phyloP scores from a whole-genome alignment of 2,888 invertebrate genomes.

The Dermolepida albohirtum region DNA sequence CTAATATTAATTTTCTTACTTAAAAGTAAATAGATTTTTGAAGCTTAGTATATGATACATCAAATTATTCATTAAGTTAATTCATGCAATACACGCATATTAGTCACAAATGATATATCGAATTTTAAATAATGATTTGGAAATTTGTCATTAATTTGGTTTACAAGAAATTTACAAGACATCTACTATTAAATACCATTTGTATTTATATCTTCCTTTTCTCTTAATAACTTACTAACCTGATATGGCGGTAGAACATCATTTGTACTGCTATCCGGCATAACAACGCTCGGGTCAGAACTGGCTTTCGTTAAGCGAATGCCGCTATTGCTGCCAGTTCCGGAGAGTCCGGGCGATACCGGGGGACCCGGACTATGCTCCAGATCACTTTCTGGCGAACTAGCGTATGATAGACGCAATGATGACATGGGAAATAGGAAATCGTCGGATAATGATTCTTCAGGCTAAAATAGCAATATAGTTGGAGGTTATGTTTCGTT shows the following conservation, averaged over 20 bases:
- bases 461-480: constrained; percentile 76
- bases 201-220: too few species aligned
- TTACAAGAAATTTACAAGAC: too few species aligned
- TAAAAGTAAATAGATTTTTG: too few species aligned
- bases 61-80: too few species aligned
- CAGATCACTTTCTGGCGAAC: constrained; percentile 95
- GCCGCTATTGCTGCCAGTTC: constrained; percentile 68
- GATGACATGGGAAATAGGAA: constrained; percentile 99
- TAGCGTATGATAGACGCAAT: constrained; percentile 93
- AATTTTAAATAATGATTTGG: too few species aligned
- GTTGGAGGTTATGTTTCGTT: constrained; percentile 45
- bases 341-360: constrained; percentile 67
- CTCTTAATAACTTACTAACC: constrained; percentile 61
- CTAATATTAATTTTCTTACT: too few species aligned
- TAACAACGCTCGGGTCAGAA: constrained; percentile 95
- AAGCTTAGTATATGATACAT: too few species aligned
- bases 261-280: constrained; percentile 83
- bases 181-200: background rate
- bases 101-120: too few species aligned
- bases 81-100: too few species aligned
- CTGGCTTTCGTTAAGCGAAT: constrained; percentile 79
- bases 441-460: constrained; percentile 97
- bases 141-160: too few species aligned
- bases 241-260: constrained; percentile 89
- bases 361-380: constrained; percentile 85